A percentile compares a stretch with the other conserved stretches of the same genome.
phyloP scores from a whole-genome alignment of 2,797 vertebrate species.

The Octomys mimax region DNA sequence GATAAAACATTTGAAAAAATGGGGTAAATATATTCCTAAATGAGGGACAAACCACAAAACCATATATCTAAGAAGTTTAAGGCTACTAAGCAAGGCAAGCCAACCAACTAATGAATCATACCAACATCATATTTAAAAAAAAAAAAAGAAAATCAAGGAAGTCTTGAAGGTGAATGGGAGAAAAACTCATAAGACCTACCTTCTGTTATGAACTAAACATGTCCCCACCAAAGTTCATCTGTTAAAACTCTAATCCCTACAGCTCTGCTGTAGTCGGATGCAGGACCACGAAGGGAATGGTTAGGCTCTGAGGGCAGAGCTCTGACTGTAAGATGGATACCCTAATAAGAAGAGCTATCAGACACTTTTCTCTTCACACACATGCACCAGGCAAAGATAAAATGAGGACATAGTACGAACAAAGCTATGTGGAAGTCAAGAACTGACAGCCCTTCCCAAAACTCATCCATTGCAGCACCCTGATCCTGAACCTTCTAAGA shows the following conservation, averaged over 20 bases:
- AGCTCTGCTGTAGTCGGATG: background rate
- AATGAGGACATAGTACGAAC: background rate
- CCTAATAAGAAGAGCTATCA: background rate
- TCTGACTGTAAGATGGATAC: background rate
- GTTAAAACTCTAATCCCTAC: background rate
- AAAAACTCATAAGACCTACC: background rate
- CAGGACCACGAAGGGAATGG: background rate
- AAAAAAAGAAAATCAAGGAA: background rate
- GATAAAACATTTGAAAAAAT: constrained; percentile 43
- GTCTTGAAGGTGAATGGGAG: background rate
- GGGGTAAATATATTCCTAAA: constrained; percentile 40
- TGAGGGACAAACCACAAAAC: constrained; percentile 41
- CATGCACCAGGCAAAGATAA: background rate
- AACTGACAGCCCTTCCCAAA: background rate
- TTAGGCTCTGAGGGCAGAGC: background rate
- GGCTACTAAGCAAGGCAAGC: background rate
- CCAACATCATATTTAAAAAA: constrained; percentile 26
- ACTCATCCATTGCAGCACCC: background rate
- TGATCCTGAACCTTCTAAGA: background rate
- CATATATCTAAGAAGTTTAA: constrained; percentile 28
- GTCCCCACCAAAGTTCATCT: background rate
- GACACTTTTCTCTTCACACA: background rate
- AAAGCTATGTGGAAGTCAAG: background rate
- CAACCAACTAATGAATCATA: background rate
- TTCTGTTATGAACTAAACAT: background rate